Evolutionary conservation across 1,140 invertebrate genomes (phyloP).

Genomic region (Littorina saxatilis): DNA sequence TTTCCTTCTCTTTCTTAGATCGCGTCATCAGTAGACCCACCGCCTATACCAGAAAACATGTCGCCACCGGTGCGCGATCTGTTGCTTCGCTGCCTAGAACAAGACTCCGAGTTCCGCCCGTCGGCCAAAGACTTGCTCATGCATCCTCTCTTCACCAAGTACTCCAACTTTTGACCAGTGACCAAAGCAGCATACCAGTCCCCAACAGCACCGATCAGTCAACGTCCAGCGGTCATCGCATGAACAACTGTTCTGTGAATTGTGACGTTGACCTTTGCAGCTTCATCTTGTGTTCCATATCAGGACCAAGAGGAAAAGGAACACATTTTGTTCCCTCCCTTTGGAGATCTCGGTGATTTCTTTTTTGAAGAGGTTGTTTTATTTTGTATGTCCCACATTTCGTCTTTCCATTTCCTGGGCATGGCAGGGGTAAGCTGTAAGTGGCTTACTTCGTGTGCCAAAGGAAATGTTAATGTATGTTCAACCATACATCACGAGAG

Average conservation of each 20-base stretch:
- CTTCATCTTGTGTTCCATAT: too few relatives aligned
- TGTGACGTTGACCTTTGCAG: neutral
- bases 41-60: conserved; percentile 75
- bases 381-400: neutral
- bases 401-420: neutral
- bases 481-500: neutral
- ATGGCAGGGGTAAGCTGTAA: too few relatives aligned
- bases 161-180: conserved; percentile 36
- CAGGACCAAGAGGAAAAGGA: neutral
- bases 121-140: conserved; percentile 75
- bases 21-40: conserved; percentile 74
- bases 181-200: neutral
- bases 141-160: conserved; percentile 75
- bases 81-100: conserved; percentile 75
- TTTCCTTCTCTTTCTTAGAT: too few relatives aligned
- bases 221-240: neutral
- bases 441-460: too few relatives aligned
- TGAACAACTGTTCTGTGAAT: too few relatives aligned
- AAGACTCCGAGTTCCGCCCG: conserved; percentile 73
- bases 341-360: neutral
- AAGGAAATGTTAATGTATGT: neutral
- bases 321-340: neutral
- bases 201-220: neutral
- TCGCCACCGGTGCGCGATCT: conserved; percentile 72
- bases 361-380: neutral